Conservation (phyloP, 2,113 vertebrate species). For the Rhodinocichla rosea region DNA sequence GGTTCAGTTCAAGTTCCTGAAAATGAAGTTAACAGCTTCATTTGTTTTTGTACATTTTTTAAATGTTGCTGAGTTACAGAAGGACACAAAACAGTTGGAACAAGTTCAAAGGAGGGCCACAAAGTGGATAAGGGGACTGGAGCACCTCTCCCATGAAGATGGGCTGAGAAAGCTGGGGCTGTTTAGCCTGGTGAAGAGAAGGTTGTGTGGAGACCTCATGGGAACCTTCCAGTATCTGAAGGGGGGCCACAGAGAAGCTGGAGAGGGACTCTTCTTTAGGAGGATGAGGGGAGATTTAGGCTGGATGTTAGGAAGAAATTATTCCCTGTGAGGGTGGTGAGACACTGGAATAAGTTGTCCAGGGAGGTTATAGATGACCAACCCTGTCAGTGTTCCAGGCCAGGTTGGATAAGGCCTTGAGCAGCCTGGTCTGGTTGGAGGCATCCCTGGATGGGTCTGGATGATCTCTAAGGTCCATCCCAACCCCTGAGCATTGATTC, state of each 20-base stretch:
- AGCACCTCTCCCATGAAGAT: accelerated
- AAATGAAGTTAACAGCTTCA: background rate
- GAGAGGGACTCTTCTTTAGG: background rate
- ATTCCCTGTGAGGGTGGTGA: background rate
- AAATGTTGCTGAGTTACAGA: background rate
- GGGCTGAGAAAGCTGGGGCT: background rate
- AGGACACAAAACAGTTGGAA: background rate
- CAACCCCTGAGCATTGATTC: background rate
- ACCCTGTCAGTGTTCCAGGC: no score
- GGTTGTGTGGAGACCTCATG: background rate
- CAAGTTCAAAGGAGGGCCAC: background rate
- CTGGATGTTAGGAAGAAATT: background rate
- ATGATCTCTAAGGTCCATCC: background rate
- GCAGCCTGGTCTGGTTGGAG: background rate
- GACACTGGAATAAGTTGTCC: background rate
- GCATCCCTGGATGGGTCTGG: background rate
- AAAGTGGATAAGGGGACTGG: background rate
- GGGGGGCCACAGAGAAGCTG: background rate
- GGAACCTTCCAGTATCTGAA: background rate
- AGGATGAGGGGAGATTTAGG: background rate
- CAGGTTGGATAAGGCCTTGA: background rate
- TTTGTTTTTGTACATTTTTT: background rate
- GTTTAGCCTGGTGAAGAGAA: background rate
- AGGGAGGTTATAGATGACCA: background rate
- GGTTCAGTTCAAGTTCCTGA: background rate